Evolutionary conservation across 2,113 vertebrate genomes (phyloP), one percentile per base, ranked within the genome.

Genomic region (Silurus meridionalis): DNA sequence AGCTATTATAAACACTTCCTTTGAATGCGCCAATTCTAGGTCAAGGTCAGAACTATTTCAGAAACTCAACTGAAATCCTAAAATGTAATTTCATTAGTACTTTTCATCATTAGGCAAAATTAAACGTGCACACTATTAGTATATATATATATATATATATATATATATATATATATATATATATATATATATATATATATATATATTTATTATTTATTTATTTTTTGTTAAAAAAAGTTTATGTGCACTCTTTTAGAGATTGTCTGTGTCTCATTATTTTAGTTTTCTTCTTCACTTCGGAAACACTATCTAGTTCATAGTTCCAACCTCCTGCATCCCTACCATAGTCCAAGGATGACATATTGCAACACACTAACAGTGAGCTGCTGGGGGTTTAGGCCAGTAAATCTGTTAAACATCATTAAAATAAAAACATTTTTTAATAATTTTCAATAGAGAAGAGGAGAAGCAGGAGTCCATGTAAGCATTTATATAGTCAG

Each of bases 401-500:
- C n/a, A 64, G 79, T 23, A 23, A 52, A 46, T 67, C 85, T 87
- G 85, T 82, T 85, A 89, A 85, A 53, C 19, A 80, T 83, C 80
- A 87, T 67, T 80, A 63, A 19, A 48, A 53, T 50, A 48, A 64
- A 4, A 9, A 69, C 0, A 25, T 25, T 75, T 23, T 19, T 53
- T 80, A 19, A 23, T 58, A 57, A 50, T 75, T 23, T 19, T 53
- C 71, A 19, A 23, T 58, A 53, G 57, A 83, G 50, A 57, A 60
- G 60, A 83, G 52, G 11, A 80, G 48, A 88, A 23, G 90, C 89
- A 89, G 60, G 90, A 94, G 94, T 94, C 90, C 93, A 90, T 94
- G 91, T 78, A 89, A 87, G 82, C 17, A 69, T 93, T 95, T 93
- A 92, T 87, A 87, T 88, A 92, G 93, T 93, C 93, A 95, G 93